Conservation (phyloP, 2,113 vertebrate genomes). For the Misgurnus mizolepis region DNA sequence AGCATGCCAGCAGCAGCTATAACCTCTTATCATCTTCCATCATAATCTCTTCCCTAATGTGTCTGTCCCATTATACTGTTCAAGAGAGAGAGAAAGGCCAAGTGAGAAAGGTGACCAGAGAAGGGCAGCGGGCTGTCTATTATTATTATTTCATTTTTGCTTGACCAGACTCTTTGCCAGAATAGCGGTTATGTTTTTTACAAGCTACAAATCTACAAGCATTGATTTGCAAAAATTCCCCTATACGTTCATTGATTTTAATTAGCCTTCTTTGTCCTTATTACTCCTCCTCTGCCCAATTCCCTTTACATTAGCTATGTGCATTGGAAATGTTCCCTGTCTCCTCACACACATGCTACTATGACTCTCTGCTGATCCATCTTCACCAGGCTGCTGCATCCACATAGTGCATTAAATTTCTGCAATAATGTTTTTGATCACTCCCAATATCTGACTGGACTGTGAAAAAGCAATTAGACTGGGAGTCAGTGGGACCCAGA, state of each 20-base stretch:
- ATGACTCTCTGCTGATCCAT: slow-evolving; percentile 49
- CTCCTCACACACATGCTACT: slow-evolving; percentile 34
- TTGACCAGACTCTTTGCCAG: slow-evolving; percentile 7
- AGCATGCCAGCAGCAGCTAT: slow-evolving; percentile 34
- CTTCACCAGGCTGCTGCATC: slow-evolving; percentile 36
- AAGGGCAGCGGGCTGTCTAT: slow-evolving; percentile 16
- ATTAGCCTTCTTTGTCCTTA: slow-evolving; percentile 54
- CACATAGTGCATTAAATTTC: slow-evolving; percentile 38
- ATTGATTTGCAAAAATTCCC: slow-evolving; percentile 34
- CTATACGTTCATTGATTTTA: slow-evolving; percentile 53
- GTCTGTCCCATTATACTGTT: slow-evolving; percentile 9
- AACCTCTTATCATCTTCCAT: slow-evolving; percentile 37
- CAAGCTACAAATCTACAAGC: slow-evolving; percentile 6
- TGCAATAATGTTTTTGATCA: slow-evolving; percentile 55
- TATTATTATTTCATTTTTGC: slow-evolving; percentile 1
- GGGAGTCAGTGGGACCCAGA: slow-evolving; percentile 44
- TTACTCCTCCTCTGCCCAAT: slow-evolving; percentile 42
- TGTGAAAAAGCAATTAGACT: slow-evolving; percentile 48
- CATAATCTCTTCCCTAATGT: slow-evolving; percentile 38
- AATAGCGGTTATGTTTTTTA: slow-evolving; percentile 5
- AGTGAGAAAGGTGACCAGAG: slow-evolving; percentile 46
- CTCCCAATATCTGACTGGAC: slow-evolving; percentile 43
- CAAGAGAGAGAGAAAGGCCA: slow-evolving; percentile 45
- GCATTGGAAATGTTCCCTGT: slow-evolving; percentile 34
- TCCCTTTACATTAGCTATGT: slow-evolving; percentile 42